Percentiles rank a stretch among this genome's conserved stretches.
Conservation (phyloP, 1,140 invertebrate species). For the Trialeurodes vaporariorum region DNA sequence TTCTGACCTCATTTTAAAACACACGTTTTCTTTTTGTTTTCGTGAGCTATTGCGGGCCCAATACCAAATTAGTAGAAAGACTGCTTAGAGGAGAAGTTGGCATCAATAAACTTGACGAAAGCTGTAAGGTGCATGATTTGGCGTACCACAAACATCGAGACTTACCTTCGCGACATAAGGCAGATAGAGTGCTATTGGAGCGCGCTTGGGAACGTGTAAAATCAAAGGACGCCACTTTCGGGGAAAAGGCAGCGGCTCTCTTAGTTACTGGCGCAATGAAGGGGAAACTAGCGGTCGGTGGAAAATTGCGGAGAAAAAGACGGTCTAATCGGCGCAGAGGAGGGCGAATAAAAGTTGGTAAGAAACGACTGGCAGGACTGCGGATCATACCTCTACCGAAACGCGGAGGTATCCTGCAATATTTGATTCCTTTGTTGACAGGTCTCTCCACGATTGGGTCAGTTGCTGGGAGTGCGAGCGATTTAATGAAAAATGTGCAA, state of each 20-base stretch:
- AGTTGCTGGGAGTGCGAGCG: background rate
- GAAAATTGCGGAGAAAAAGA: conserved; percentile 16
- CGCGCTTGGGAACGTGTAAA: conserved; percentile 32
- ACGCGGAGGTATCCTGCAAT: background rate
- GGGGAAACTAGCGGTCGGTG: conserved; percentile 26
- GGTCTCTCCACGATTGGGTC: background rate
- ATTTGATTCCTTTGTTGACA: background rate
- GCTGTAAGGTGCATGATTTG: conserved; percentile 37
- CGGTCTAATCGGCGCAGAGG: background rate
- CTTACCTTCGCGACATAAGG: conserved; percentile 29
- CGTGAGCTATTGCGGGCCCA: conserved; percentile 37
- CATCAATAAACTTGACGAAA: conserved; percentile 35
- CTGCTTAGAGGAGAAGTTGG: conserved; percentile 27
- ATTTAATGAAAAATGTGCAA: background rate
- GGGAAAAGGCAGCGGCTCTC: conserved; percentile 29
- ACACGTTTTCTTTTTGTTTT: too few species aligned
- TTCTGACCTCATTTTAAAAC: too few species aligned
- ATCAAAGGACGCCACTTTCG: conserved; percentile 30
- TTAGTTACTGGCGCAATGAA: conserved; percentile 28
- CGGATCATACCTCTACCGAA: background rate
- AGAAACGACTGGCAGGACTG: background rate
- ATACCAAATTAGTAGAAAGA: conserved; percentile 34
- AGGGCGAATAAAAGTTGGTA: background rate
- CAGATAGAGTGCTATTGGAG: conserved; percentile 31
- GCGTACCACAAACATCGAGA: conserved; percentile 28